These are phyloP conservation scores for Spodoptera litura DNA, from an alignment of 1,140 invertebrate species.

Conservation along the genomic window DNA sequence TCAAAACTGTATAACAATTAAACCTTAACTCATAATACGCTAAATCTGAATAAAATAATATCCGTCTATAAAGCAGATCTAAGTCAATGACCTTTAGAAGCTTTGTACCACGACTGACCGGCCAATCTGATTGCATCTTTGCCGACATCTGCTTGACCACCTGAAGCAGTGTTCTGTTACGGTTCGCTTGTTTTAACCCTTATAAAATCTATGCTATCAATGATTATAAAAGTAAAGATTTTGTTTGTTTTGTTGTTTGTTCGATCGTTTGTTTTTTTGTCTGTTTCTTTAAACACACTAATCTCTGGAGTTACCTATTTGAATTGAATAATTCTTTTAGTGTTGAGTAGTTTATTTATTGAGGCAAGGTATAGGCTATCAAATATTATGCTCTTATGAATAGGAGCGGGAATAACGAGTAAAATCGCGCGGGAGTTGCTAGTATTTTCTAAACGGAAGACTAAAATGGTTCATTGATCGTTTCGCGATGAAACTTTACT, in stretches of 20 bases:
- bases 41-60: slow-evolving; percentile 43
- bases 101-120: slow-evolving; percentile 60
- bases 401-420: no score
- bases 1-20: slow-evolving; percentile 31
- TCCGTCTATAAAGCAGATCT: slow-evolving; percentile 52
- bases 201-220: slow-evolving; percentile 59
- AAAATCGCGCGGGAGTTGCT: no score
- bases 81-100: slow-evolving; percentile 58
- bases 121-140: slow-evolving; percentile 65
- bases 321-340: no score
- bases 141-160: slow-evolving; percentile 58
- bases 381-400: no score
- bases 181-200: slow-evolving; percentile 56
- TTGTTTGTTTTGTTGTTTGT: no score
- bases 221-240: no score
- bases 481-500: slow-evolving; percentile 78
- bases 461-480: slow-evolving; percentile 75
- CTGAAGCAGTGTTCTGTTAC: slow-evolving; percentile 54
- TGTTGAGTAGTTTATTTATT: no score
- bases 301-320: no score
- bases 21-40: no score
- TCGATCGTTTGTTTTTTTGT: no score
- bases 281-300: no score
- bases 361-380: no score
- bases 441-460: slow-evolving; percentile 70